phyloP scores from a whole-genome alignment of 2,888 invertebrate genomes.

The Caenorhabditis japonica region DNA sequence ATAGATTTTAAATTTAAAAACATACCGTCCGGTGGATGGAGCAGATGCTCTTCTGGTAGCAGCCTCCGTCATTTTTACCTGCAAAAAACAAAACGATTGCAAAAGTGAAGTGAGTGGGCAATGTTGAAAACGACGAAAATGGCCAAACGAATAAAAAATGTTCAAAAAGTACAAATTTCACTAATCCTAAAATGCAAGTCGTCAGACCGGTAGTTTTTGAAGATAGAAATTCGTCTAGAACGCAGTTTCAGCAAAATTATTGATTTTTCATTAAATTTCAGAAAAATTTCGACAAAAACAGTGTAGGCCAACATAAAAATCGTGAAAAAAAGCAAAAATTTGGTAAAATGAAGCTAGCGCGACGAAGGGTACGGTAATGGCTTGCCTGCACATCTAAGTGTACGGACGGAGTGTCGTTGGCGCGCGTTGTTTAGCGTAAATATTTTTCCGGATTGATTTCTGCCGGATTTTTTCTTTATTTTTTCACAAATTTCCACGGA shows the following conservation, averaged over 20 bases:
- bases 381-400: conserved; percentile 50
- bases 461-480: conserved; percentile 10
- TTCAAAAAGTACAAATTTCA: too few relatives aligned
- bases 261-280: conserved; percentile 11
- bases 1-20: conserved; percentile 13
- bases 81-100: conserved; percentile 10
- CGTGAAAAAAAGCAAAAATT: conserved; percentile 42
- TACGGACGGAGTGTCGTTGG: conserved; percentile 41
- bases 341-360: conserved; percentile 5
- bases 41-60: conserved; percentile 58
- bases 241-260: background rate
- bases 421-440: conserved; percentile 21
- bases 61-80: conserved; percentile 65
- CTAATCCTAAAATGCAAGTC: background rate
- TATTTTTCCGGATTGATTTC: background rate
- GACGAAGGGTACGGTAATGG: conserved; percentile 20
- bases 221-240: background rate
- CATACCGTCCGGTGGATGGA: conserved; percentile 63
- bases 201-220: background rate
- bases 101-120: background rate
- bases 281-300: conserved; percentile 13
- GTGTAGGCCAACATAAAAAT: conserved; percentile 45
- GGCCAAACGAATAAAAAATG: background rate
- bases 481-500: background rate
- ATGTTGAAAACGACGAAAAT: background rate